Conservation (phyloP, 2,797 vertebrate genomes). For the Sternarchorhynchus goeldii region DNA sequence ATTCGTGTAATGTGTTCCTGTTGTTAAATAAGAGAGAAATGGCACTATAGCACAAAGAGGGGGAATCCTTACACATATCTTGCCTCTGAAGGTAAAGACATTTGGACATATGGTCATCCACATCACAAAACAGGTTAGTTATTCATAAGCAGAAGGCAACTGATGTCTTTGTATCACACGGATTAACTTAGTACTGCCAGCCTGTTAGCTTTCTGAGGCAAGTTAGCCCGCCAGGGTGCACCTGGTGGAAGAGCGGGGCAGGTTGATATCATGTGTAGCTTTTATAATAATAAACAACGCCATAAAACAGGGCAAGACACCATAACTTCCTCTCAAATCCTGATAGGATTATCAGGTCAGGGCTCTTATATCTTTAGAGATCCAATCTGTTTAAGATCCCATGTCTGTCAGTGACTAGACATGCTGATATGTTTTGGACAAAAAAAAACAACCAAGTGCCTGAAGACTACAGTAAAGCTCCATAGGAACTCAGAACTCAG, state of each 20-base stretch:
- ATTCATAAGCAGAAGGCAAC: constrained; percentile 15
- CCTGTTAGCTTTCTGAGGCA: not conserved
- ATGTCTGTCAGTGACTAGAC: not conserved
- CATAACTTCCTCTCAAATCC: not conserved
- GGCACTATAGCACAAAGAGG: not conserved
- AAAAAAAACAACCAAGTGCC: too few species aligned
- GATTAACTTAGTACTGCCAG: not conserved
- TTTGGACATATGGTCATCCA: not conserved
- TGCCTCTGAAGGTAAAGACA: not conserved
- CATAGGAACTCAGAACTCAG: not conserved
- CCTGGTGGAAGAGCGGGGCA: constrained; percentile 15
- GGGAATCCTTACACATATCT: too few species aligned
- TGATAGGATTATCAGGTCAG: not conserved
- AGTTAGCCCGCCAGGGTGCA: not conserved
- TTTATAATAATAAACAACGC: not conserved
- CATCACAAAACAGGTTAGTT: not conserved
- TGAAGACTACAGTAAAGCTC: not conserved
- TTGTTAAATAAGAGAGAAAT: not conserved
- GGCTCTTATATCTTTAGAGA: not conserved
- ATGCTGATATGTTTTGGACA: too few species aligned
- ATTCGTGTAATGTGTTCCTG: constrained; percentile 38
- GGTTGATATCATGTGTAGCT: not conserved
- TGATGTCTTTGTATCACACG: not conserved
- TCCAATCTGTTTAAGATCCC: not conserved
- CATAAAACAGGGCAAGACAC: constrained; percentile 19